Conservation (phyloP, 2,797 vertebrate species). For the Diceros bicornis region DNA sequence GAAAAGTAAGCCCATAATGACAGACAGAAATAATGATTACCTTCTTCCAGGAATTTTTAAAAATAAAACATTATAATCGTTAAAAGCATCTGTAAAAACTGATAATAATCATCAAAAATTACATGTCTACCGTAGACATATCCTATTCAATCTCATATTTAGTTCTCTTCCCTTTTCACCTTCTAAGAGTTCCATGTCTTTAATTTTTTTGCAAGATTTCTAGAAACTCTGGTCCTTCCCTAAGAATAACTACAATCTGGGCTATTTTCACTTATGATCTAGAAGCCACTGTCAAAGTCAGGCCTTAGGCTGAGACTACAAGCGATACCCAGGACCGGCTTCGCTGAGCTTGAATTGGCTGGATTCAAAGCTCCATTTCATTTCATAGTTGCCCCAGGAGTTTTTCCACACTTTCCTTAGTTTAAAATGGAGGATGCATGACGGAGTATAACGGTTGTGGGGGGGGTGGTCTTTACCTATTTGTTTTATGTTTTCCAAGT, state of each 20-base stretch:
- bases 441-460: background rate
- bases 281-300: background rate
- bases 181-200: background rate
- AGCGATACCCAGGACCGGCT: background rate
- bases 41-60: background rate
- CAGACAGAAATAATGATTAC: background rate
- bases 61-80: background rate
- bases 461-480: background rate
- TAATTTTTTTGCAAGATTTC: background rate
- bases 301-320: background rate
- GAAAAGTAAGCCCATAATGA: background rate
- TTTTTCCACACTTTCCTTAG: background rate
- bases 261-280: background rate
- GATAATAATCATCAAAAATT: constrained; percentile 14
- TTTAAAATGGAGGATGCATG: background rate
- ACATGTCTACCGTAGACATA: background rate
- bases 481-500: background rate
- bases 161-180: background rate
- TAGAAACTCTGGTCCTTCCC: constrained; percentile 35
- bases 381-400: background rate
- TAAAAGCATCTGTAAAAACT: constrained; percentile 47
- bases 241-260: background rate
- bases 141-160: background rate
- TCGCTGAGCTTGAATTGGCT: background rate
- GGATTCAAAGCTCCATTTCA: background rate